These are phyloP conservation scores for Teinopalpus imperialis DNA, from an alignment of 2,888 invertebrate species.

Conservation along the genomic window DNA sequence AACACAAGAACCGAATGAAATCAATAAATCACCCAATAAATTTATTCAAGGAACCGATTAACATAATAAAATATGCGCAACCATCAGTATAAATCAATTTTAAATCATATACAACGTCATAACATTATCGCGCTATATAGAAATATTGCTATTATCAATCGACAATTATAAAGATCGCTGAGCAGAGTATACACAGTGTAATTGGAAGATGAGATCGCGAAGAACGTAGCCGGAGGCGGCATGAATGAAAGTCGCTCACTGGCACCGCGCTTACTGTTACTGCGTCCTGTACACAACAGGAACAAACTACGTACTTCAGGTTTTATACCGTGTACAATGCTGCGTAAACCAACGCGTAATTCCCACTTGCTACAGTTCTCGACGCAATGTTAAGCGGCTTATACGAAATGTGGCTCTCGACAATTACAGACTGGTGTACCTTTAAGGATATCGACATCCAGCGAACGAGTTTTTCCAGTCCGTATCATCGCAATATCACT, in stretches of 20 bases:
- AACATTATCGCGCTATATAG: conserved; percentile 29
- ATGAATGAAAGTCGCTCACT: conserved; percentile 80
- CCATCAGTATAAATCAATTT: conserved; percentile 19
- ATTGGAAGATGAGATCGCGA: conserved; percentile 80
- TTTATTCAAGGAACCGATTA: conserved; percentile 8
- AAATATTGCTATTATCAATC: conserved; percentile 50
- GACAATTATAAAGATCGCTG: conserved; percentile 72
- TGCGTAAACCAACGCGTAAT: conserved; percentile 10
- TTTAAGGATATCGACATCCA: conserved; percentile 80
- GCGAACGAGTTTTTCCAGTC: conserved; percentile 81
- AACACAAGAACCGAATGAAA: too few species aligned
- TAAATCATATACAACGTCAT: conserved; percentile 17
- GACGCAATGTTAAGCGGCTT: conserved; percentile 40
- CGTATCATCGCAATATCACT: conserved; percentile 81
- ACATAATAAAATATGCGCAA: conserved; percentile 13
- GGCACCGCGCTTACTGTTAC: conserved; percentile 61
- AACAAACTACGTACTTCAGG: conserved; percentile 40
- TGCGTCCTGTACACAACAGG: conserved; percentile 44
- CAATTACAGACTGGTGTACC: conserved; percentile 50
- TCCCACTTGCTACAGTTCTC: not conserved
- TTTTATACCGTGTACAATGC: conserved; percentile 42
- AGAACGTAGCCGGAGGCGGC: conserved; percentile 76
- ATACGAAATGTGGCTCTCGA: conserved; percentile 31
- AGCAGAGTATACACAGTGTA: conserved; percentile 62
- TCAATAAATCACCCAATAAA: conserved; percentile 23